Conservation (phyloP, 2,113 vertebrate genomes). For the Daboia siamensis region DNA sequence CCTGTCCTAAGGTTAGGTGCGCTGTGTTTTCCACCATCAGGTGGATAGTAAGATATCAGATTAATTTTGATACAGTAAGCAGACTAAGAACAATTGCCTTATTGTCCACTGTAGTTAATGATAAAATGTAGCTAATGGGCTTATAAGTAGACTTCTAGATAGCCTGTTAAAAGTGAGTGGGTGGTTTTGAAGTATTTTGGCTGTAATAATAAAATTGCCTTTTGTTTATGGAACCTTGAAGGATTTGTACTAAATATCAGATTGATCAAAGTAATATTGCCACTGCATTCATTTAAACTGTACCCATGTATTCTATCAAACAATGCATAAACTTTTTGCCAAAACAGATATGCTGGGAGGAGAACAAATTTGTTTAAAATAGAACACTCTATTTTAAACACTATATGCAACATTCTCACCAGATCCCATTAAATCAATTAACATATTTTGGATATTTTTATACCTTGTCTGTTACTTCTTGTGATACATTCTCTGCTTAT, state of each 20-base stretch:
- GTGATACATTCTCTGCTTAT: not conserved
- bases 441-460: not conserved
- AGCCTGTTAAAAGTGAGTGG: not conserved
- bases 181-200: not conserved
- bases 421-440: not conserved
- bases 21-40: not conserved
- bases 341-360: not conserved
- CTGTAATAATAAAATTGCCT: not conserved
- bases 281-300: not conserved
- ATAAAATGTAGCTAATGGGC: not conserved
- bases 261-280: conserved; percentile 2
- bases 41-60: not conserved
- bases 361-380: not conserved
- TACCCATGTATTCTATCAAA: not conserved
- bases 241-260: conserved; percentile 14
- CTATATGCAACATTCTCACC: not conserved
- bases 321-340: not conserved
- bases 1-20: not conserved
- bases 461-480: not conserved
- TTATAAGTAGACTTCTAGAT: not conserved
- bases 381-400: not conserved
- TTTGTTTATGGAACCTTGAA: conserved; percentile 10
- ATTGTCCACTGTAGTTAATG: conserved; percentile 16
- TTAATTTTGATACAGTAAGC: conserved; percentile 1
- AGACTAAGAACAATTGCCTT: not conserved